phyloP scores from a whole-genome alignment of 2,888 invertebrate species.

The Furcula furcula region DNA sequence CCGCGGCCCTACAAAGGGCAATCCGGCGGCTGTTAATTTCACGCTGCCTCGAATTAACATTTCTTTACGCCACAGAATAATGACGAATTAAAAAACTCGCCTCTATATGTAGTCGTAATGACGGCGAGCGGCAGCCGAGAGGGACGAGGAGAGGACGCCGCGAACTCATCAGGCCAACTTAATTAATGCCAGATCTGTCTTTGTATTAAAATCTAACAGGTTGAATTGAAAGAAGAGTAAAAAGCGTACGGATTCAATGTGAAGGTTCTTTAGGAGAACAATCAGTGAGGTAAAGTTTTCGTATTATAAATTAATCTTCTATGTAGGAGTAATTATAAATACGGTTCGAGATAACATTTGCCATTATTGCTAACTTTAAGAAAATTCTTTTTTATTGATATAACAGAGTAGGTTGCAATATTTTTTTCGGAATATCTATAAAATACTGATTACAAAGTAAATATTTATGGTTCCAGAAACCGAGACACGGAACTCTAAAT shows the following conservation, averaged over 20 bases:
- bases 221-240: slow-evolving; percentile 38
- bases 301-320: no score
- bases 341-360: no score
- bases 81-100: slow-evolving; percentile 80
- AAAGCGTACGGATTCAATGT: slow-evolving; percentile 27
- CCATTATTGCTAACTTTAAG: no score
- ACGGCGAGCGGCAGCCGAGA: slow-evolving; percentile 56
- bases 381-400: no score
- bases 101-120: slow-evolving; percentile 76
- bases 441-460: no score
- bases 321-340: no score
- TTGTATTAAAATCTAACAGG: slow-evolving; percentile 74
- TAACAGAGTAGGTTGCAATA: no score
- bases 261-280: not conserved
- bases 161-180: slow-evolving; percentile 76
- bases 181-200: slow-evolving; percentile 81
- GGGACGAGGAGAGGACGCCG: slow-evolving; percentile 58
- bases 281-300: no score
- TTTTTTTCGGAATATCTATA: no score
- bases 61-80: slow-evolving; percentile 82
- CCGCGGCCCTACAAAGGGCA: slow-evolving; percentile 77
- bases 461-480: slow-evolving; percentile 24
- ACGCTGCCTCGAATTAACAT: slow-evolving; percentile 83
- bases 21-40: slow-evolving; percentile 80
- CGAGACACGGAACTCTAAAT: slow-evolving; percentile 48